Base-by-base conservation (phyloP, 2,113 vertebrate species). In the Antechinus flavipes region DNA sequence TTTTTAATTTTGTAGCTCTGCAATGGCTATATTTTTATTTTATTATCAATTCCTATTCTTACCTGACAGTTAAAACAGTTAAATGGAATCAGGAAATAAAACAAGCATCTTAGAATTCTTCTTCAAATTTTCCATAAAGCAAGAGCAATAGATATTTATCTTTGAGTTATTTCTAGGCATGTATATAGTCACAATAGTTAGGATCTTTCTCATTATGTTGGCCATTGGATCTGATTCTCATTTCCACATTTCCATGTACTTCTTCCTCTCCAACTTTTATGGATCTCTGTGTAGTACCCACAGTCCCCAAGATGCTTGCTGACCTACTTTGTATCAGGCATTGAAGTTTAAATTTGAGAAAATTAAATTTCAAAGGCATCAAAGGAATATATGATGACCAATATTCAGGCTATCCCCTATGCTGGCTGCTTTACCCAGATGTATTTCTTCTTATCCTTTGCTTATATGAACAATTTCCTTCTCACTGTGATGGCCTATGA, bases 381-480 rank as follows among this genome's bases (percentile, higher is more conserved):
- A 42, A 42, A 42, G 42, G 42, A 42, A 42, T 42, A 96, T 42
- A 96, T 94, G 19, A 90, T 94, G 26, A 25, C 12, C 54, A 76
- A 53, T 2, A 96, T 24, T 54, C 95, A 92, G 92, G 55, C 7
- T 24, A 95, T 97, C 58, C 90, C 58, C 0, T 97, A 90, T 92
- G 47, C 84, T 84, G 91, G 42, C 30, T 96, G 95, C 58, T 50
- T 98, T 9, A 92, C 30, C 1, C 97, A 97, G 54, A 96, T 93
- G 95, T 96, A 94, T 50, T 95, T 97, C 89, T 97, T 95, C 76
- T 94, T 95, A 76, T 9, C 84, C 54, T 95, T 97, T 93, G 90
- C 91, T 91, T 92, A 50, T 3, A 3, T 97, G 35, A 95, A 97
- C 84, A 93, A 92, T 84, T 90, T 97, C 12, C 93, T 97, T 93